Evolutionary conservation across 2,888 invertebrate species (phyloP), one percentile per base, ranked within the genome.

Genomic region (Machimus atricapillus): DNA sequence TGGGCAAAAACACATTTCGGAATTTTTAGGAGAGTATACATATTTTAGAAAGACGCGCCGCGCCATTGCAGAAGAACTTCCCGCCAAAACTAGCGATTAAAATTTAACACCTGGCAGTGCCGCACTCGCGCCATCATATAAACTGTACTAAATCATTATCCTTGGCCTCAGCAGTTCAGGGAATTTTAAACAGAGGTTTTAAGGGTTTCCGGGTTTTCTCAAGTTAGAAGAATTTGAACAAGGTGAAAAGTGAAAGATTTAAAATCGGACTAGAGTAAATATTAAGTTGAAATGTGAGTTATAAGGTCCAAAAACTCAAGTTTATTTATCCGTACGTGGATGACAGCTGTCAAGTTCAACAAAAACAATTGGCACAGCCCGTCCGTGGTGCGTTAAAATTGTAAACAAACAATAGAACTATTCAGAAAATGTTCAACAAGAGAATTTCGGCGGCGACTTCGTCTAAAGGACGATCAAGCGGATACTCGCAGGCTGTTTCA

Each of bases 401-500:
- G 77, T 77, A 77, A 77, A 77, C 12, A 79, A 79, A 79, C 23
- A n/a, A 23, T 52, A 19, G 16, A 52, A n/a, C n/a, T 19, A 0
- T 52, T n/a, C 0, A 12, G 12, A 74, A 37, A 43, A 86, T 86
- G 86, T 86, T 81, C 40, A 86, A 78, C 19, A 86, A 86, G 43
- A 43, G 86, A 40, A 19, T 79, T 9, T 74, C 73, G 19, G 73
- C 81, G 16, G 73, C 86, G 9, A 77, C 76, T 5, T 86, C 86
- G n/a, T 31, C 86, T 40, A 86, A 86, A 86, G 77, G 76, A 19
- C 76, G 77, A 19, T 31, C 76, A 0, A 52, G 23, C 23, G 52
- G 56, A 0, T 40, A 66, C 34, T 40, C 73, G 7, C 37, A 78
- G 43, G 46, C 31, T 16, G 31, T 31, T 14, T 23, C 85, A 5